phyloP scores from a whole-genome alignment of 2,888 invertebrate species.

The Eurytoma californica region DNA sequence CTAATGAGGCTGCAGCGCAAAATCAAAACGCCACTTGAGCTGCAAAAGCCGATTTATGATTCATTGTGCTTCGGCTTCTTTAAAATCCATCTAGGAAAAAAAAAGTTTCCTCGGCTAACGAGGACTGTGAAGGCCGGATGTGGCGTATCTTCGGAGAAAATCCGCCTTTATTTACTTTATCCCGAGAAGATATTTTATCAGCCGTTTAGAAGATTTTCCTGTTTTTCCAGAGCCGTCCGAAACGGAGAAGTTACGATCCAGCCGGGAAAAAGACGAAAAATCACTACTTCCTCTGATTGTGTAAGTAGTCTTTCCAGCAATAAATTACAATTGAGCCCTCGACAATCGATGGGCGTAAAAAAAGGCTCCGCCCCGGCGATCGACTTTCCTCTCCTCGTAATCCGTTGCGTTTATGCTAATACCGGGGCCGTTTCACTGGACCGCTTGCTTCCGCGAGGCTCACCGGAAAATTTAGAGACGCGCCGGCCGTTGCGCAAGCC shows the following conservation, averaged over 20 bases:
- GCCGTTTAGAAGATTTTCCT: too few relatives aligned
- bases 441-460: not conserved
- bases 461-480: constrained; percentile 31
- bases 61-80: not conserved
- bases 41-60: not conserved
- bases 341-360: constrained; percentile 2
- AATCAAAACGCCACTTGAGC: not conserved
- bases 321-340: not conserved
- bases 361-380: not conserved
- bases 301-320: not conserved
- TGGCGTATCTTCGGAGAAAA: too few relatives aligned
- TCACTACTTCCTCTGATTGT: not conserved
- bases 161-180: too few relatives aligned
- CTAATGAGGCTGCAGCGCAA: not conserved
- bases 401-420: constrained; percentile 4
- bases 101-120: too few relatives aligned
- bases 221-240: too few relatives aligned
- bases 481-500: not conserved
- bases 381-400: constrained; percentile 5
- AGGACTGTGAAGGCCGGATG: too few relatives aligned
- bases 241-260: too few relatives aligned
- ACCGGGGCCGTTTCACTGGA: constrained; percentile 2
- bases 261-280: too few relatives aligned
- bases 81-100: not conserved
- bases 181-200: too few relatives aligned